phyloP scores from a whole-genome alignment of 2,113 vertebrate species.

The Cathartes aura region DNA sequence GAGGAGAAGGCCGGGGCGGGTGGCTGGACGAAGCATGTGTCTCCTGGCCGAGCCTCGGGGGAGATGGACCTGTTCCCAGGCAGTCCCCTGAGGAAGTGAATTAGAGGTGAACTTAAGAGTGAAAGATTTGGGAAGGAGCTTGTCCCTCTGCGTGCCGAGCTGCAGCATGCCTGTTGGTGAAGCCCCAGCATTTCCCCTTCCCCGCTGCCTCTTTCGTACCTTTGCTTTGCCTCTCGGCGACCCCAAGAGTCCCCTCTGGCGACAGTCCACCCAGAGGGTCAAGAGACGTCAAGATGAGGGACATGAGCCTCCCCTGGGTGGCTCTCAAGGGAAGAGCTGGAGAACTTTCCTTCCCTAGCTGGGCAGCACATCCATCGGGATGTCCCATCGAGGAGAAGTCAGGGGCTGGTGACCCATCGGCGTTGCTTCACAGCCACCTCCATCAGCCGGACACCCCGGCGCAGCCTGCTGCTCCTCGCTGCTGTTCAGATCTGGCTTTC shows the following conservation, averaged over 20 bases:
- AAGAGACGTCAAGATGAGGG: background rate
- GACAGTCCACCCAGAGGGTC: background rate
- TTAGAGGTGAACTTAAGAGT: background rate
- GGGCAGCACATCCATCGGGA: background rate
- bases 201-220: background rate
- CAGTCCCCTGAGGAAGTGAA: background rate
- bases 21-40: background rate
- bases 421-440: background rate
- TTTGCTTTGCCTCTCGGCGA: background rate
- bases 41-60: background rate
- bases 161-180: background rate
- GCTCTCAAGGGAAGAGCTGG: background rate
- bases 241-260: background rate
- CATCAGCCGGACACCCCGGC: background rate
- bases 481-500: background rate
- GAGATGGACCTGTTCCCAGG: background rate
- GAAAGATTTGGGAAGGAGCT: background rate
- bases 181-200: background rate
- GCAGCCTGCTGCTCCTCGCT: background rate
- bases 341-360: background rate
- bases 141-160: rapidly evolving
- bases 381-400: background rate
- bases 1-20: background rate
- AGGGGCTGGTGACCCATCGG: background rate
- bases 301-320: background rate